Base-by-base conservation (phyloP, 1,140 invertebrate genomes). In the Berghia stephanieae region DNA sequence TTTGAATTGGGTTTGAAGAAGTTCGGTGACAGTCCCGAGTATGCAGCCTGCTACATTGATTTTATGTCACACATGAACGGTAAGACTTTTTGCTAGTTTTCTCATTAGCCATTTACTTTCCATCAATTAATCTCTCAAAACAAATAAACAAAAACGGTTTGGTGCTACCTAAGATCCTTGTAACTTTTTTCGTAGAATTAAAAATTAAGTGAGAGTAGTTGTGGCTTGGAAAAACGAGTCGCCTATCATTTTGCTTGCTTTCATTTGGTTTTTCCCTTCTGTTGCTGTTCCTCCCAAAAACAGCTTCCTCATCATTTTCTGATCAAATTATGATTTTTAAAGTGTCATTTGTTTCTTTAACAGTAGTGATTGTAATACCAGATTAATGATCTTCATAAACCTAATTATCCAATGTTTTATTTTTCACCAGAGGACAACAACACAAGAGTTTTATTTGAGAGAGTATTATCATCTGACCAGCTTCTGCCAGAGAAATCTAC, bases 1-100 rank as follows among this genome's bases (percentile, higher is more conserved):
- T 99, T 99, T 90, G 98, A 99, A 90, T 91, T 99, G 31, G 98
- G 98, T 0, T 90, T 99, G 21, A 99, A 99, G 89, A 98, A 98
- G 88, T 99, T 97, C 90, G 94, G 94, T 0, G 94, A 96, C 83
- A 95, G 96, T 88, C 94, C 97, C 0, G 96, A 99, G 83, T 99
- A 98, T 87, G 94, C 98, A 75, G 91, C 97, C 71, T 95, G 95
- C 85, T 99, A 99, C 86, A 96, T 99, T 75, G 96, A 99, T 86
- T 99, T 98, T 88, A 91, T 99, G 80, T 97, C 96, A 13, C 97
- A 99, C 93, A 91, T 99, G 13, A 99, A 99, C 91, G 96, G 95
- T 96, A 88, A 91, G 91, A 85, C 36, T 8, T n/a, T n/a, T 38
- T 2, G 67, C 31, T 3, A 43, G 8, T 1, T 40, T 70, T 6